Conservation (phyloP, 2,113 vertebrate genomes). For the Gymnorhina tibicen region DNA sequence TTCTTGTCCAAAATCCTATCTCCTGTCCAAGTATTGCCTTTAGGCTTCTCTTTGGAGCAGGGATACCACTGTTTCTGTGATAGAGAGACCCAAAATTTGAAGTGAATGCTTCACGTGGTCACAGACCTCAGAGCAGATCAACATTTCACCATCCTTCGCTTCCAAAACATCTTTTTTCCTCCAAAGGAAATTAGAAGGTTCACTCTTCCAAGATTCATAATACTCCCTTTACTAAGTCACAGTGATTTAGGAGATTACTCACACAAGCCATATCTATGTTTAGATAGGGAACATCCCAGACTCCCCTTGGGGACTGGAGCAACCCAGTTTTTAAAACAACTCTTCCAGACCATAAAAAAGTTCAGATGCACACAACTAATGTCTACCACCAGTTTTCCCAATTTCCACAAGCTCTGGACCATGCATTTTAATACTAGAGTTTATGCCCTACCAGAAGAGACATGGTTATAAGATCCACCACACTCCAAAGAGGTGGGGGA, state of each 20-base stretch:
- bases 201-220: background rate
- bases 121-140: background rate
- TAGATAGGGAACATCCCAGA: background rate
- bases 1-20: background rate
- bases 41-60: background rate
- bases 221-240: background rate
- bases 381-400: background rate
- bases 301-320: background rate
- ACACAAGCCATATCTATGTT: background rate
- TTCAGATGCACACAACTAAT: background rate
- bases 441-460: background rate
- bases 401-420: background rate
- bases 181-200: background rate
- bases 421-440: background rate
- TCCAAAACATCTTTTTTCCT: background rate
- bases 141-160: background rate
- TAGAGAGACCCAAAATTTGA: background rate
- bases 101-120: background rate
- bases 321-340: background rate
- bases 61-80: background rate
- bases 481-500: background rate
- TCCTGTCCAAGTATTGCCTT: background rate
- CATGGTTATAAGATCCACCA: background rate
- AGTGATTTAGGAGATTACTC: background rate
- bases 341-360: background rate